Evolutionary conservation across 2,113 vertebrate genomes (phyloP).

Genomic region (Mormyrus lacerda): DNA sequence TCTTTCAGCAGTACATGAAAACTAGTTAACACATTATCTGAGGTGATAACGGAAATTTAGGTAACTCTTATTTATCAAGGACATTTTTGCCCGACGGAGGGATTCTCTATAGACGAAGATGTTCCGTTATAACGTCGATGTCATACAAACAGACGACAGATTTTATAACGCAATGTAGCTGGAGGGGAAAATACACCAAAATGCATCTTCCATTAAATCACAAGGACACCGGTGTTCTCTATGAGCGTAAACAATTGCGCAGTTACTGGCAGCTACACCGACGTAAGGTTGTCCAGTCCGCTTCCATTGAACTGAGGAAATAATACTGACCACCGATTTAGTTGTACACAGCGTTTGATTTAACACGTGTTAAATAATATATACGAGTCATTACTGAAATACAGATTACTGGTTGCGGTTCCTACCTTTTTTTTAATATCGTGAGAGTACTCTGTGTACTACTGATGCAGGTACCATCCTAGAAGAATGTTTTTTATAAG

Average conservation of each 20-base stretch:
- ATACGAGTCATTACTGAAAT: not conserved
- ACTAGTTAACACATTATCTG: not conserved
- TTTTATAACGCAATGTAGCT: not conserved
- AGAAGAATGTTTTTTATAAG: not conserved
- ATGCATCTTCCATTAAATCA: not conserved
- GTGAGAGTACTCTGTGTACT: not conserved
- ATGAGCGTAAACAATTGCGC: not conserved
- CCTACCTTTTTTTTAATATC: slow-evolving; percentile 15
- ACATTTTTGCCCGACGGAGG: not conserved
- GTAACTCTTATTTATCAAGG: not conserved
- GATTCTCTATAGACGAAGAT: not conserved
- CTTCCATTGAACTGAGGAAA: not conserved
- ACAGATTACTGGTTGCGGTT: not conserved
- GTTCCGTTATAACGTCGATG: not conserved
- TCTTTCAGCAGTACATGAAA: not conserved
- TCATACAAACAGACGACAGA: not conserved
- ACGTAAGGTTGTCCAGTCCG: no score
- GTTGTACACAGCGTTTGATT: not conserved
- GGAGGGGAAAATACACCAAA: not conserved
- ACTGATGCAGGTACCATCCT: not conserved
- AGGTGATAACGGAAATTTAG: not conserved
- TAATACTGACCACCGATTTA: not conserved
- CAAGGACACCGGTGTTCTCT: not conserved
- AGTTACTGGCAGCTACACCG: not conserved
- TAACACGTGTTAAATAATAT: not conserved